Evolutionary conservation across 2,113 vertebrate species (phyloP), one percentile per base, ranked within the genome.

Genomic region (Oryctolagus cuniculus): DNA sequence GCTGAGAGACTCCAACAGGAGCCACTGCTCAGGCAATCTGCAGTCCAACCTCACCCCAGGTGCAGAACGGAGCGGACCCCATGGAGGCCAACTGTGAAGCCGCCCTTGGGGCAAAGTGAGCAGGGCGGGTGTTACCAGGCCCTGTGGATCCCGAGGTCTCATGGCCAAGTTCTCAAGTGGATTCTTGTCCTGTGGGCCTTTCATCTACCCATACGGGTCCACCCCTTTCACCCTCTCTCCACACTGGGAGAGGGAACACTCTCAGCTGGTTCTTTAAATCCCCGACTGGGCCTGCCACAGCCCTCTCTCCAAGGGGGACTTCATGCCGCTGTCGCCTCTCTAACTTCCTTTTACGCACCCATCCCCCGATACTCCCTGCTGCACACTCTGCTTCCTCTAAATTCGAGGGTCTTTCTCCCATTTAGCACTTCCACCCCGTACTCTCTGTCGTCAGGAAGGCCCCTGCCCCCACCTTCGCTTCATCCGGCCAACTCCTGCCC

Each of bases 71-170:
- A 58, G 19, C 78, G 38, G n/a, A 55, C 1, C 25, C 12, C 63
- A 5, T 0, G 22, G 7, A 24, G 17, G 17, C 22, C 25, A 27
- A 4, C 13, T 3, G 2, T 13, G 36, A 1, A 34, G 22, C 66
- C 24, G 27, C 19, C 0, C 3, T 81, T 36, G 25, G 36, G 36
- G n/a, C 67, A 31, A 12, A 61, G 24, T 78, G n/a, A 70, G 27
- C 2, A 17, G 22, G 4, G 19, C 2, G 13, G 51, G 10, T 25
- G 19, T 34, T 31, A 4, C 24, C 51, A 84, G 24, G 44, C 22
- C 63, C 38, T 36, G 16, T 24, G 58, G 66, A 22, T 44, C 72
- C 11, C 16, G 21, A 72, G 31, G 16, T 51, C 89, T 63, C n/a
- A 69, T 55, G n/a, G 51, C 83, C 44, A 58, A 74, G 58, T 22